Evolutionary conservation across 2,113 vertebrate species (phyloP).

Genomic region (Mellivora capensis): DNA sequence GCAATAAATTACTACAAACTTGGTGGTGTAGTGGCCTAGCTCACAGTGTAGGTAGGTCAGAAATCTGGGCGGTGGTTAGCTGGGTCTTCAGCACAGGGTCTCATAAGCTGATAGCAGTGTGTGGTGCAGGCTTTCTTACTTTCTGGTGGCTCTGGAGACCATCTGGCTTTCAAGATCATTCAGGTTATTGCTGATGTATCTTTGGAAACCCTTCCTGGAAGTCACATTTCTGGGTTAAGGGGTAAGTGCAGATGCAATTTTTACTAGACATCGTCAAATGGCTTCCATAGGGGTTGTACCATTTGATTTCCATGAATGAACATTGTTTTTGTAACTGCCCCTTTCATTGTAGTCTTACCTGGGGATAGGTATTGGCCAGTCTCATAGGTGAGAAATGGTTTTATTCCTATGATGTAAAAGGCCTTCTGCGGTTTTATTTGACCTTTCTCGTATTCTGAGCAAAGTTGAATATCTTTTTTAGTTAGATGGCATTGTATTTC

Average conservation of each 20-base stretch:
- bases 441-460: not conserved
- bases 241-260: constrained; percentile 23
- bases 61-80: not conserved
- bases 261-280: not conserved
- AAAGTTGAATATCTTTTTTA: not conserved
- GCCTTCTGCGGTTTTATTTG: not conserved
- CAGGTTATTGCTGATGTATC: not conserved
- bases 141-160: not conserved
- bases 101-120: not conserved
- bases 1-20: not conserved
- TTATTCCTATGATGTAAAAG: not conserved
- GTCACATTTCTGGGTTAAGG: not conserved
- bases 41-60: not conserved
- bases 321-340: not conserved
- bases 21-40: not conserved
- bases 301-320: not conserved
- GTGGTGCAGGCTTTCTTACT: not conserved
- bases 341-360: not conserved
- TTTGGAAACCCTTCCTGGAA: constrained; percentile 41
- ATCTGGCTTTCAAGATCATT: constrained; percentile 1
- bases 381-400: not conserved
- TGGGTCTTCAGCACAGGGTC: not conserved
- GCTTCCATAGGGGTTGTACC: not conserved
- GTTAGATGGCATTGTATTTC: not conserved
- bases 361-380: not conserved